Percentiles rank a stretch among this genome's conserved stretches.
These are phyloP conservation scores for Scalopus aquaticus DNA, from an alignment of 2,113 vertebrate genomes.

Conservation along the genomic window DNA sequence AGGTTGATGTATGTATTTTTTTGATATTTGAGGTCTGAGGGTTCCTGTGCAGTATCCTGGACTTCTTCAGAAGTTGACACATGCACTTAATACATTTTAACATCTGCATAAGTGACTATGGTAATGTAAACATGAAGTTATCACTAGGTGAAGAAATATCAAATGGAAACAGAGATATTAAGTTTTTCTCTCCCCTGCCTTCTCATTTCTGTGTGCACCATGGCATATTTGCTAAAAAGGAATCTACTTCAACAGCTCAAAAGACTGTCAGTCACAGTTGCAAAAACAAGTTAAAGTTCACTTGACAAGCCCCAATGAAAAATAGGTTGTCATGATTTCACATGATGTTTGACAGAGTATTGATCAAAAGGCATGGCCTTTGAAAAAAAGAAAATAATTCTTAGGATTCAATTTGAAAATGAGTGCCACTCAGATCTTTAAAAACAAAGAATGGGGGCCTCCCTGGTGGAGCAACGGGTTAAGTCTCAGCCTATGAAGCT, in stretches of 20 bases:
- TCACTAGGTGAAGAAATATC: not conserved
- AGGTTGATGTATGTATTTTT: not conserved
- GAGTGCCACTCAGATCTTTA: not conserved
- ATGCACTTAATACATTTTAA: not conserved
- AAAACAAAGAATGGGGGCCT: too few relatives aligned
- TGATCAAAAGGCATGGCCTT: not conserved
- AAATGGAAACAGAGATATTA: not conserved
- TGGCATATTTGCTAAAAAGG: not conserved
- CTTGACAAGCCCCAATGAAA: not conserved
- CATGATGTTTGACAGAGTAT: not conserved
- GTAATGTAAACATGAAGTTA: not conserved
- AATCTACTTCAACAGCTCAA: not conserved
- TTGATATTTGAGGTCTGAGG: not conserved
- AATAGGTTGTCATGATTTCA: not conserved
- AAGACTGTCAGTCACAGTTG: not conserved
- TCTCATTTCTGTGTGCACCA: not conserved
- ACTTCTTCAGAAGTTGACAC: not conserved
- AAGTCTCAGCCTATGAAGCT: too few relatives aligned
- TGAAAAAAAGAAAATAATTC: slow-evolving; percentile 9
- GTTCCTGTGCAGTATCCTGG: not conserved
- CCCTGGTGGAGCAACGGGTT: too few relatives aligned
- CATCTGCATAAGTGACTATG: not conserved
- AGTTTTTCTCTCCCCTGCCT: not conserved
- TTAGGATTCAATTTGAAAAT: not conserved
- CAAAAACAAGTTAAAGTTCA: not conserved